Base-by-base conservation (phyloP, 1,140 invertebrate species). In the Danaus melanippus region DNA sequence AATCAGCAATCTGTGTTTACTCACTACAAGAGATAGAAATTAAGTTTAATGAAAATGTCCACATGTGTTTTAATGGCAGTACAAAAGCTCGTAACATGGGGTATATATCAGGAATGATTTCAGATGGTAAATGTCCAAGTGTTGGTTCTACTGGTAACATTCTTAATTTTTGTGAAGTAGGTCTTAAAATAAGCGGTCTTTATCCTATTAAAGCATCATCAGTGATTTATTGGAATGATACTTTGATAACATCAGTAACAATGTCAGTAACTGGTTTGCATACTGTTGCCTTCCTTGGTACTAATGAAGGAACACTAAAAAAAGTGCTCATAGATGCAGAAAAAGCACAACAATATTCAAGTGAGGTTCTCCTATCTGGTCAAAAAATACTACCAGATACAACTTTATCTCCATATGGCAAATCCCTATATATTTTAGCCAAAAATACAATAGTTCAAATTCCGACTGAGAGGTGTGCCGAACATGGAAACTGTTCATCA, bases 61-160 rank as follows among this genome's bases (percentile, higher is more conserved):
- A 97, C 77, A 95, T 96, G 92, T 99, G 97, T 86, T 98, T 98
- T 79, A 96, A 98, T 85, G 96, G 96, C 15, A 97, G 94, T 66
- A 93, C 93, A 53, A 95, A 94, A 64, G 94, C 96, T 74, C 89
- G 96, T 46, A 97, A 97, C 72, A 95, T 98, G 92, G 95, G 94
- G 12, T 97, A 97, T 77, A 94, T 98, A 69, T 97, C 96, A 55
- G 96, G 96, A 5, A 93, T 94, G 66, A 96, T 96, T 67, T 91
- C 93, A 64, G 94, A 96, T 84, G 95, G 95, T 10, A 93, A 96
- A 74, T 98, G 96, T 88, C 95, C 95, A 6, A 90, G 89, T 65
- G 93, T 92, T 44, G 94, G 95, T 39, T 92, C 93, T 0, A 93
- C 93, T 46, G 96, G 96, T 12, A 97, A 98, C 74, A 95, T 97